Base-by-base conservation (phyloP, 2,888 invertebrate genomes). In the Plutella xylostella region DNA sequence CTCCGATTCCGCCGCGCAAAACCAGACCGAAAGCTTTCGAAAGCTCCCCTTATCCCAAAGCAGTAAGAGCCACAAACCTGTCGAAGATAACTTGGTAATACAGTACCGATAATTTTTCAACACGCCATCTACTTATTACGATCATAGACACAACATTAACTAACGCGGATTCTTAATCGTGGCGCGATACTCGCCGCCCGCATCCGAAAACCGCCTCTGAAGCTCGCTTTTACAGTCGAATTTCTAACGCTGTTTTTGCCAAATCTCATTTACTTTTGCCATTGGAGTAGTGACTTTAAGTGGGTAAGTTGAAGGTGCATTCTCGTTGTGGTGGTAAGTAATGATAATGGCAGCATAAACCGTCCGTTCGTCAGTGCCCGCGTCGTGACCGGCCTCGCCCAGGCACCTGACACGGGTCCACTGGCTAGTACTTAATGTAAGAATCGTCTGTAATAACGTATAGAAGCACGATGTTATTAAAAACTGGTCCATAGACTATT, bases 121-220 rank as follows among this genome's bases (percentile, higher is more conserved):
- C 83, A 79, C 79, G 78, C 78, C 79, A 72, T 82, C 80, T 78
- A 79, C 83, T 82, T 82, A 83, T 80, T 82, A 79, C 78, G 72
- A 79, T 79, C 80, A 75, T 78, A 80, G 77, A 68, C 75, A 72
- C 69, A 73, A 68, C 75, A 79, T 78, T 77, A 80, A 77, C 77
- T 69, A 75, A 75, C 73, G 70, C 65, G 60, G 51, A 63, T 70
- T 66, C 68, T 65, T 65, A 61, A 63, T 60, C 58, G 57, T 57
- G 56, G 51, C 35, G 43, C n/a, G 37, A 30, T 2, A 3, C n/a
- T 1, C n/a, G 12, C 4, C 9, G 25, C 19, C 5, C 15, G 14
- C 48, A 48, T 31, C 0, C 41, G 11, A 71, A 60, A 61, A 56
- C 4, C 37, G 40, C 58, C 61, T 39, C 25, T 60, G n/a, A n/a